Percentiles rank a stretch among this genome's conserved stretches.
These are phyloP conservation scores for Addax nasomaculatus DNA, from an alignment of 2,113 vertebrate genomes.

Conservation along the genomic window DNA sequence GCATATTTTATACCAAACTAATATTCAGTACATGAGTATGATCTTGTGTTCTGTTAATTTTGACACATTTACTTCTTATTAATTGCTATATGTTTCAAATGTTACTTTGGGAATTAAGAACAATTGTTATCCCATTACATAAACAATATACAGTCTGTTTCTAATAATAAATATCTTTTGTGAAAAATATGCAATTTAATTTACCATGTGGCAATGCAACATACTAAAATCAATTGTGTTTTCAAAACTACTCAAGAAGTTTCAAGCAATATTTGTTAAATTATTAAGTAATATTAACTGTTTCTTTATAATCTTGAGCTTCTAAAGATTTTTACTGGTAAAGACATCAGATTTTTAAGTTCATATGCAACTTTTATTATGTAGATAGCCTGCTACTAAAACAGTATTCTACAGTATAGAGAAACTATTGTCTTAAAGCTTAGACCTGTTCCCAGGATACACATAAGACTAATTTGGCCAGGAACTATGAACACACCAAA, in stretches of 20 bases:
- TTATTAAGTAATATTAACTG: not conserved
- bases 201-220: not conserved
- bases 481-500: not conserved
- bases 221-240: not conserved
- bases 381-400: not conserved
- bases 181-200: not conserved
- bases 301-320: not conserved
- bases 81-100: not conserved
- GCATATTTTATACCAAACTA: not conserved
- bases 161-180: not conserved
- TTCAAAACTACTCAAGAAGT: not conserved
- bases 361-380: not conserved
- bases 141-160: not conserved
- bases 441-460: not conserved
- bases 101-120: not conserved
- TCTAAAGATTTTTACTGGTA: not conserved
- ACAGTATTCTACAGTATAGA: not conserved
- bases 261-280: not conserved
- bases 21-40: not conserved
- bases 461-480: not conserved
- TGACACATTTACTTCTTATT: not conserved
- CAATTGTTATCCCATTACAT: not conserved
- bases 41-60: not conserved
- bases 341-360: not conserved
- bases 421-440: not conserved